These are phyloP conservation scores for Rhamnusium bicolor DNA, from an alignment of 2,888 invertebrate genomes.

Conservation along the genomic window DNA sequence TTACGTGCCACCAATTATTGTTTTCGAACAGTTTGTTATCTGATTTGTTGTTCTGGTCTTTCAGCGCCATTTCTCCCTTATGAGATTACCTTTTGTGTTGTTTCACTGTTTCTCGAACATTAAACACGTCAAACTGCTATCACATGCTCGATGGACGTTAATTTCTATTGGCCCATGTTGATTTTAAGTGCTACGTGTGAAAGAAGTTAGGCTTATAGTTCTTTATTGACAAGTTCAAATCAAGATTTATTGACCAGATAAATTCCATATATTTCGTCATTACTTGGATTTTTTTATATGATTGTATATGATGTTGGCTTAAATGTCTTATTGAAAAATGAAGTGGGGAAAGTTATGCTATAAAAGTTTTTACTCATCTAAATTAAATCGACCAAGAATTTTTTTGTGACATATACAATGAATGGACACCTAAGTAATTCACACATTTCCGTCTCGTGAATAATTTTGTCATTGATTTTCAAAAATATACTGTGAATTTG, in stretches of 20 bases:
- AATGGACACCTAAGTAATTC: no score
- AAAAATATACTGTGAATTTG: no score
- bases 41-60: constrained; percentile 62
- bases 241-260: neutral
- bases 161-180: neutral
- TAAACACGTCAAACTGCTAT: constrained; percentile 36
- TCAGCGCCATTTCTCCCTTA: constrained; percentile 58
- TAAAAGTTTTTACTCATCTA: no score
- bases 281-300: no score
- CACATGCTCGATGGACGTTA: neutral
- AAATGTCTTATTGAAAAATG: no score
- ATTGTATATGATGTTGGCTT: no score
- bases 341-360: no score
- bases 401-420: no score
- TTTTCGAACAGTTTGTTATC: constrained; percentile 61
- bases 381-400: no score
- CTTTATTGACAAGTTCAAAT: neutral
- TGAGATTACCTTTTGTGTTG: constrained; percentile 51
- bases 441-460: no score
- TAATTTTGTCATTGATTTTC: no score
- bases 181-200: neutral
- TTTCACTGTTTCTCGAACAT: constrained; percentile 44
- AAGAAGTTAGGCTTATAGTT: neutral
- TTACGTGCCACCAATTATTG: constrained; percentile 63
- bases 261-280: neutral